A percentile compares a stretch with the other conserved stretches of the same genome.
Evolutionary conservation across 2,888 invertebrate genomes (phyloP).

Genomic region (Andrena trimmerana): DNA sequence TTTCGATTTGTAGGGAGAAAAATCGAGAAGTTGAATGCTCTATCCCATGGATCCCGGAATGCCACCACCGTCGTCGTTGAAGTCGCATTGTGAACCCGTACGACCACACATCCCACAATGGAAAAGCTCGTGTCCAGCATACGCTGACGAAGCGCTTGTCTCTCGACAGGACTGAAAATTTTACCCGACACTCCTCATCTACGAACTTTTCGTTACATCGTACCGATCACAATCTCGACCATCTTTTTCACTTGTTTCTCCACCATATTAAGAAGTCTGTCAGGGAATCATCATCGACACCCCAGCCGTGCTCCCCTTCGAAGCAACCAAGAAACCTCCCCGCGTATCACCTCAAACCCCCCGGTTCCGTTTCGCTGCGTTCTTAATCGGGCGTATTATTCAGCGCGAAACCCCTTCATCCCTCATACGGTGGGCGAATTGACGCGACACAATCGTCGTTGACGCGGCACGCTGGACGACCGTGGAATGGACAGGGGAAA

Average conservation of each 20-base stretch:
- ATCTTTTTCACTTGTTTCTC: constrained; percentile 39
- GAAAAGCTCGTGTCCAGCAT: constrained; percentile 27
- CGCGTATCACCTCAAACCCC: constrained; percentile 29
- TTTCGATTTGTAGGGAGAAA: not conserved
- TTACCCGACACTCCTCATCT: constrained; percentile 15
- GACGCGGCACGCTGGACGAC: constrained; percentile 29
- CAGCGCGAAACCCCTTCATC: constrained; percentile 12
- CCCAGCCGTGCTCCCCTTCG: constrained; percentile 1
- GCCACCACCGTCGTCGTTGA: constrained; percentile 29
- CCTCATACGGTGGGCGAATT: too few relatives aligned
- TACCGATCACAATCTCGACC: constrained; percentile 30
- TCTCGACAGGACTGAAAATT: constrained; percentile 24
- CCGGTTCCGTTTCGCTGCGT: constrained; percentile 23
- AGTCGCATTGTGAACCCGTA: constrained; percentile 8
- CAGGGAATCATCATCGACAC: constrained; percentile 40
- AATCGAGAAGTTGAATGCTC: not conserved
- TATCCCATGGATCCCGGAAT: not conserved
- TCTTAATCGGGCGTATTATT: not conserved
- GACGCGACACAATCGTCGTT: constrained; percentile 32
- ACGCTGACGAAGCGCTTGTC: constrained; percentile 20
- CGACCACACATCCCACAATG: constrained; percentile 26
- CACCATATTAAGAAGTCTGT: constrained; percentile 24
- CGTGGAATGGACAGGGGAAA: constrained; percentile 40
- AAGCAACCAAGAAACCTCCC: constrained; percentile 17
- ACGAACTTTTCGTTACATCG: constrained; percentile 24